Base-by-base conservation (phyloP, 2,888 invertebrate genomes). In the Palloptera scutellata region DNA sequence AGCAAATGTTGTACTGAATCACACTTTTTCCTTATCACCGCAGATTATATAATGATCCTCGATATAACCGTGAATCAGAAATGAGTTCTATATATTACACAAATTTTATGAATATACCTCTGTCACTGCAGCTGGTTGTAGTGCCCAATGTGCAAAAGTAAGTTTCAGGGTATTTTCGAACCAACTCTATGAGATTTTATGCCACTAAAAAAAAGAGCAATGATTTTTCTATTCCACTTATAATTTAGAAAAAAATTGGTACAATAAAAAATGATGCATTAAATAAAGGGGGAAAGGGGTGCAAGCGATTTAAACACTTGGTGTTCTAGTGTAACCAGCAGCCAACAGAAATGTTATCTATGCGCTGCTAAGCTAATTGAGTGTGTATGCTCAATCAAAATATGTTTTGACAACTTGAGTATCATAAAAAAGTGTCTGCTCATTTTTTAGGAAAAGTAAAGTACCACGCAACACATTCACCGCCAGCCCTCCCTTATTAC, bases 381-480 rank as follows among this genome's bases (percentile, higher is more conserved):
- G 60, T 60, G 60, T 60, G 70, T 41, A 61, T 42, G 72, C 70
- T 75, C 74, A 76, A 79, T 81, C 80, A 79, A 81, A 81, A 79
- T 82, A 80, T 81, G 83, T 81, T 81, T 81, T 81, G 83, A 81
- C 82, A 80, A 74, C 74, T 79, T 78, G 77, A 68, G 75, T 64
- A 75, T 76, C 79, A 76, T 81, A 82, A 81, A 81, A 81, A 81
- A 82, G 82, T 74, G 76, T 74, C 75, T 71, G 69, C 74, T 71
- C 69, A 67, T 71, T 72, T 72, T 68, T 64, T 62, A 43, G 13
- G 3, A 43, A 30, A 30, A 30, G 10, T 15, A 63, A 45, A 59
- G 40, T 51, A 58, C 9, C 6, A 13, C 19, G 12, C 12, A 19
- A 15, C 12, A 17, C 54, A 19, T 13, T 48, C 13, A 13, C 45